Base-by-base conservation (phyloP, 1,140 invertebrate genomes). In the Ips nitidus region DNA sequence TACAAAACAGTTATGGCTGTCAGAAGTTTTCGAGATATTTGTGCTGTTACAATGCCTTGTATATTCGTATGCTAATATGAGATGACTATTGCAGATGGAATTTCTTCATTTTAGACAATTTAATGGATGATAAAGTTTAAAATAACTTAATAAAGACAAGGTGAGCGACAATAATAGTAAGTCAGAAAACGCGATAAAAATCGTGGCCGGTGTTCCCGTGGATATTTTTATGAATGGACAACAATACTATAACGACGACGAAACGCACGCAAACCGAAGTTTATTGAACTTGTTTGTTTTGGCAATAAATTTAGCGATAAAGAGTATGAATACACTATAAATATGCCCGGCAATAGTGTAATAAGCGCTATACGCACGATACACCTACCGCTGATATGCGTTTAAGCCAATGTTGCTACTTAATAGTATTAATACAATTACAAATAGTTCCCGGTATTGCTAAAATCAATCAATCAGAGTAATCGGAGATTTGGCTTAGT, bases 221-320 rank as follows among this genome's bases (percentile, higher is more conserved):
- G 22, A 22, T 38, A 52, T 63, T 63, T 63, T 63, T 63, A 63
- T 63, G 61, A 63, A 63, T 63, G 61, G 45, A 40, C 61, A 52
- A 63, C 45, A 52, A 36, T 43, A 52, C 41, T 1, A 45, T 22
- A 22, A 22, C 22, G 22, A 22, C 6, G 45, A 50, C 45, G 45
- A 63, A 7, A 36, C 7, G 47, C 61, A 52, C 61, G 59, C 59
- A 61, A 63, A n/a, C 41, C 45, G 37, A 63, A 63, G 61, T 63
- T 45, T 63, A 63, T 52, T 63, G 47, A 63, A 63, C 61, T 39
- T 63, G 47, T 63, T 52, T 63, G 47, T 63, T 63, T 63, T 63
- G 61, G 45, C 61, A 63, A 63, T 63, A 63, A 63, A 52, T 63
- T 63, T 52, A 52, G 61, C 61, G 61, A 63, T 63, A 63, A 63